A percentile compares a stretch with the other conserved stretches of the same genome.
Evolutionary conservation across 1,140 invertebrate species (phyloP).

Genomic region (Drosophila navojoa): DNA sequence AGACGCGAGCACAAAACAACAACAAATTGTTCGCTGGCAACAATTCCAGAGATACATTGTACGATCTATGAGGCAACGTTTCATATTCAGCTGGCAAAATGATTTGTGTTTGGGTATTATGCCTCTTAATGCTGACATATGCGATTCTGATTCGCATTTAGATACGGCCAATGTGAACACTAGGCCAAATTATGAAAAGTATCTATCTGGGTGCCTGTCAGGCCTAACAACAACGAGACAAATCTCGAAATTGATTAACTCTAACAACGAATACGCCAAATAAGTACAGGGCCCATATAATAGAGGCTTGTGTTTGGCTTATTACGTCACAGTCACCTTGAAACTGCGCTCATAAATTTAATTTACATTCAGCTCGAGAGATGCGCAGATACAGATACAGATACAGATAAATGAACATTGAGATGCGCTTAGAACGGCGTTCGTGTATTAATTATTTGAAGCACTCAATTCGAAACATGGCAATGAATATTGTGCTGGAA

Average conservation of each 20-base stretch:
- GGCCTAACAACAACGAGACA: slow-evolving; percentile 49
- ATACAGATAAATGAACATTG: slow-evolving; percentile 18
- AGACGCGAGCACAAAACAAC: slow-evolving; percentile 5
- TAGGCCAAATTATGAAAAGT: slow-evolving; percentile 24
- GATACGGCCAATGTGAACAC: slow-evolving; percentile 9
- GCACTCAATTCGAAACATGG: slow-evolving; percentile 44
- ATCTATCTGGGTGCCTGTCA: background rate
- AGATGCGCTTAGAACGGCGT: slow-evolving; percentile 39
- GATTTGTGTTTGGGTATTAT: slow-evolving; percentile 46
- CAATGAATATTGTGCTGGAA: slow-evolving; percentile 26
- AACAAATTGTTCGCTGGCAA: slow-evolving; percentile 2
- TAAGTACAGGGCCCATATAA: slow-evolving; percentile 6
- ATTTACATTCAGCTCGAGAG: slow-evolving; percentile 14
- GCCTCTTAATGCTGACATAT: slow-evolving; percentile 64
- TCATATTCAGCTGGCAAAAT: slow-evolving; percentile 45
- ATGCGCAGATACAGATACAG: slow-evolving; percentile 14
- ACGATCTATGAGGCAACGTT: slow-evolving; percentile 20
- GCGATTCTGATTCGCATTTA: slow-evolving; percentile 39
- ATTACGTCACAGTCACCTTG: slow-evolving; percentile 53
- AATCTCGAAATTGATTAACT: slow-evolving; percentile 58
- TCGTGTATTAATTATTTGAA: slow-evolving; percentile 48
- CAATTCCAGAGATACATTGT: slow-evolving; percentile 12
- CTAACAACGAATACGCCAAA: slow-evolving; percentile 30
- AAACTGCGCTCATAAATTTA: slow-evolving; percentile 37
- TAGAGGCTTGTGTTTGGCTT: slow-evolving; percentile 3